These are phyloP conservation scores for Rosalia funebris DNA, from an alignment of 2,888 invertebrate genomes.

Conservation along the genomic window DNA sequence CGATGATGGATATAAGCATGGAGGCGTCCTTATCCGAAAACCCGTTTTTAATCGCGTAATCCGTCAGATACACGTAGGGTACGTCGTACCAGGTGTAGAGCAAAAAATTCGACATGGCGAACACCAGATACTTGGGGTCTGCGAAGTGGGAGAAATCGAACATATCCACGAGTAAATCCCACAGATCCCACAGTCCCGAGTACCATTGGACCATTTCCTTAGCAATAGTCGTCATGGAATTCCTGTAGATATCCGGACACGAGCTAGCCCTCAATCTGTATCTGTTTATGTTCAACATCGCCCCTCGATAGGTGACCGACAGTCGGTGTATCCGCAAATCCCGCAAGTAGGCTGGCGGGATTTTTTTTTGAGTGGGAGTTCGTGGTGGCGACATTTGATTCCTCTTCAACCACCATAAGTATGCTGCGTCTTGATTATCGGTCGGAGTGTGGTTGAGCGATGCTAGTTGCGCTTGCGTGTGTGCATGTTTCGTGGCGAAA, in stretches of 20 bases:
- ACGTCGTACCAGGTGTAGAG: constrained; percentile 94
- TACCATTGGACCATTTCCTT: constrained; percentile 81
- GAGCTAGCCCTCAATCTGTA: constrained; percentile 86
- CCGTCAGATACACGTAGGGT: constrained; percentile 90
- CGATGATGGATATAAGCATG: constrained; percentile 86
- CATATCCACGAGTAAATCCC: constrained; percentile 80
- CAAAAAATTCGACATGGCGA: constrained; percentile 88
- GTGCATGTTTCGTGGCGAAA: constrained; percentile 54
- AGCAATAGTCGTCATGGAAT: constrained; percentile 87
- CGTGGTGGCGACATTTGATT: constrained; percentile 62
- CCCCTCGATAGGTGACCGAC: constrained; percentile 84
- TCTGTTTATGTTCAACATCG: constrained; percentile 85
- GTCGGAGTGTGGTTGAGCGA: constrained; percentile 41
- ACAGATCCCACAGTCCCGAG: constrained; percentile 80
- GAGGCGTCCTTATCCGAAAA: constrained; percentile 79
- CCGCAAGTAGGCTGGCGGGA: constrained; percentile 73
- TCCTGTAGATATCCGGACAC: constrained; percentile 89
- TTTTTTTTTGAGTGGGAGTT: constrained; percentile 59
- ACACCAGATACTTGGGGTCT: constrained; percentile 78
- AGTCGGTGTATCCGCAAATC: constrained; percentile 80
- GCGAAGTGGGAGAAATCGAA: constrained; percentile 84
- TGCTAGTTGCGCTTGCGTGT: constrained; percentile 57
- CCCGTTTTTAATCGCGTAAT: constrained; percentile 77
- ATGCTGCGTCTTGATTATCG: constrained; percentile 62
- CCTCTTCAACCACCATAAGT: constrained; percentile 69